These are phyloP conservation scores for Engystomops pustulosus DNA, from an alignment of 2,113 vertebrate genomes.

Conservation along the genomic window DNA sequence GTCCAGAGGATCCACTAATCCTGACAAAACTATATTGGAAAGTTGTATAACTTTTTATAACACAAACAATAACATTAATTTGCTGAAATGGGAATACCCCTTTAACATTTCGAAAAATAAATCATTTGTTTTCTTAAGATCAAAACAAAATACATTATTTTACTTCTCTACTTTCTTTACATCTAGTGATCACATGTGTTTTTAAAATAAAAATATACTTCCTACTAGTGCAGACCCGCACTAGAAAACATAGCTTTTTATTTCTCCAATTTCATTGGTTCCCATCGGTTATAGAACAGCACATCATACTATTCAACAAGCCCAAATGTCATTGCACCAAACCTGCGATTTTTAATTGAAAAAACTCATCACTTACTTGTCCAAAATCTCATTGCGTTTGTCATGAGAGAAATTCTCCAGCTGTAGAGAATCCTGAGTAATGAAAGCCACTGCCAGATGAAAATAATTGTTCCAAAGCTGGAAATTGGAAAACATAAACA, in stretches of 20 bases:
- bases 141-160: too few relatives aligned
- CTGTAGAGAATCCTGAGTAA: constrained; percentile 97
- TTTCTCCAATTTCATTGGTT: background rate
- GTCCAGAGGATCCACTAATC: too few relatives aligned
- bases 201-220: background rate
- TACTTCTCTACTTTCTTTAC: background rate
- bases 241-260: too few relatives aligned
- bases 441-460: constrained; percentile 97
- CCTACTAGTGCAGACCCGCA: background rate
- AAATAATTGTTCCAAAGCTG: constrained; percentile 99
- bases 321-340: background rate
- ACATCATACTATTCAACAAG: background rate
- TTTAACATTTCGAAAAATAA: too few relatives aligned
- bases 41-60: too few relatives aligned
- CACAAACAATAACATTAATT: too few relatives aligned
- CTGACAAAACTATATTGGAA: too few relatives aligned
- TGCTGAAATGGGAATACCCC: too few relatives aligned
- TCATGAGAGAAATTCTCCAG: constrained; percentile 93
- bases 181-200: background rate
- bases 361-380: constrained; percentile 80
- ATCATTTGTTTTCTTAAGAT: too few relatives aligned
- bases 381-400: constrained; percentile 93
- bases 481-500: constrained; percentile 66
- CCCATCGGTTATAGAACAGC: background rate
- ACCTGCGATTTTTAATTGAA: constrained; percentile 32